Evolutionary conservation across 2,888 invertebrate genomes (phyloP), one percentile per base, ranked within the genome.

Genomic region (Andrena haemorrhoa): DNA sequence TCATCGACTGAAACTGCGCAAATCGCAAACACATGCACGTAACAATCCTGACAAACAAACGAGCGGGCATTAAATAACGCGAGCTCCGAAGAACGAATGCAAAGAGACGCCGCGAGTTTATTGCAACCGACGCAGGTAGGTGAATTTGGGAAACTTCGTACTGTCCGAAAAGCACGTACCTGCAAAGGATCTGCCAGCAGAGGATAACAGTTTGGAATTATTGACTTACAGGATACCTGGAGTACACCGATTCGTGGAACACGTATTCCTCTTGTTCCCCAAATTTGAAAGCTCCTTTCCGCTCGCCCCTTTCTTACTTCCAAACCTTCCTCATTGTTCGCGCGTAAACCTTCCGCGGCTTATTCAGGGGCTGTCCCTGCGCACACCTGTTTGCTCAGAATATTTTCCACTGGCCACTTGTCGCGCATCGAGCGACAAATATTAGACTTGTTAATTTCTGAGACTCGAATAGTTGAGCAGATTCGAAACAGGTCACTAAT

Each of bases 161-260:
- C 49, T 51, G 33, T 35, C 47, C 33, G 60, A 35, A 29, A 20
- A 56, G 8, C 7, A 16, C 47, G 49, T 51, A 60, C 75, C 65
- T 73, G 58, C 51, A 68, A 29, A n/a, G 31, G 8, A 5, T 2
- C 16, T 47, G 16, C 2, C 20, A 7, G 33, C 51, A 20, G 65
- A 69, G 66, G 29, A 75, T 72, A 82, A 82, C 68, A n/a, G 20
- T 29, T 16, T 10, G 7, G 56, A 72, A 58, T 82, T 78, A 61
- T 41, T 66, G 64, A 53, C 33, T 60, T 65, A 10, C 47, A 41
- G 64, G 7, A 3, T 73, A 82, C 33, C 68, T 78, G 64, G 16
- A 56, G n/a, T n/a, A 16, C 29, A 16, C 2, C 47, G 6, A 33
- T 63, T 60, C 51, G 0, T n/a, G 23, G 69, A 49, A 56, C 23